Base-by-base conservation (phyloP, 2,888 invertebrate genomes). In the Phasia obesa region DNA sequence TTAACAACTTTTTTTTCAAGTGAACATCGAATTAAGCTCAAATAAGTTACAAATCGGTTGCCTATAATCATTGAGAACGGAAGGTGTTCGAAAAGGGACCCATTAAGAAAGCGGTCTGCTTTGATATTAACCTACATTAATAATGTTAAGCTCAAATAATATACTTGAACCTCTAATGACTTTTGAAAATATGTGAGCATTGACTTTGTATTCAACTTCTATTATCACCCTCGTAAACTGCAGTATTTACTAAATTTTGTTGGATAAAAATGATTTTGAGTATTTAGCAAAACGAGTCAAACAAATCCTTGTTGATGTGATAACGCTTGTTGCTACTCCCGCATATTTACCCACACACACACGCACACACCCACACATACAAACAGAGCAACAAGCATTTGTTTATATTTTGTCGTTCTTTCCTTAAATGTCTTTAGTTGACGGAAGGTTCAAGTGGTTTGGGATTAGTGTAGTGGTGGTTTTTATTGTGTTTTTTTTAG, bases 251-350 rank as follows among this genome's bases (percentile, higher is more conserved):
- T 42, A 42, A 13, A 59, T 70, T 70, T 70, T 23, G 27, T 17
- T 64, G 27, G 35, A 60, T 65, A 70, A 83, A 75, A 59, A 59
- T 17, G 7, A 7, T 47, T 79, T 75, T 31, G 31, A 79, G 83
- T 71, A 83, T 73, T 78, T 77, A 69, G 67, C 25, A 51, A 64
- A 62, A 57, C 64, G 71, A 83, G 60, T 75, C 75, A 79, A 31
- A 79, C 71, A 83, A 83, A 83, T 83, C 83, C 83, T 65, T 79
- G 83, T 67, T 83, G 75, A 83, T 83, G 75, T 83, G 83, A 83
- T 83, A 83, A 83, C 65, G 79, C 83, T 79, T 79, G 83, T 79
- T 83, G 79, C 75, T 75, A 59, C 65, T 49, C 47, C 53, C 60
- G 60, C 44, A 23, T 44, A 60, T 27, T 42, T 49, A 65, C 23